phyloP scores from a whole-genome alignment of 1,140 invertebrate species.

The Drosophila repletoides region DNA sequence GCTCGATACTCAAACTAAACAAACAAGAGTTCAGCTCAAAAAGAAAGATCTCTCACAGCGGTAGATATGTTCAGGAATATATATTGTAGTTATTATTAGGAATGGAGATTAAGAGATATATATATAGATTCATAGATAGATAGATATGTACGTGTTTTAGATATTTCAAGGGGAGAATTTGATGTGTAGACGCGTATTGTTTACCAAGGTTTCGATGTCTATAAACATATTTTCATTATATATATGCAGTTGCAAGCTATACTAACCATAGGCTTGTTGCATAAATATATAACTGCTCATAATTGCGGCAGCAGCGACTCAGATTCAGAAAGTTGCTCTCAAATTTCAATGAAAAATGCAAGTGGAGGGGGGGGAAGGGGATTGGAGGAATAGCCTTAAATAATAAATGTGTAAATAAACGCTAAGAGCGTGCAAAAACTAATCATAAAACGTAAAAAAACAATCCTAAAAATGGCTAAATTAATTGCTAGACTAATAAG shows the following conservation, averaged over 20 bases:
- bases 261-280: constrained; percentile 75
- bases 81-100: too few species aligned
- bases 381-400: constrained; percentile 7
- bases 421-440: constrained; percentile 16
- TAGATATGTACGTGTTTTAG: too few species aligned
- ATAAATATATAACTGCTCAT: constrained; percentile 79
- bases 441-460: constrained; percentile 13
- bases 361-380: constrained; percentile 1
- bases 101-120: too few species aligned
- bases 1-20: constrained; percentile 7
- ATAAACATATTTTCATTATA: neutral
- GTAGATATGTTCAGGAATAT: too few species aligned
- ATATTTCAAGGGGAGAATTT: too few species aligned
- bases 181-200: too few species aligned
- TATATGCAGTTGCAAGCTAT: constrained; percentile 3
- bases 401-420: constrained; percentile 22
- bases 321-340: constrained; percentile 12
- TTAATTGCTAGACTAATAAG: constrained; percentile 51
- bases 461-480: constrained; percentile 15
- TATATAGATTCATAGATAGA: too few species aligned
- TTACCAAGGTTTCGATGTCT: too few species aligned
- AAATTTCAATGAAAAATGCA: constrained; percentile 19
- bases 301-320: constrained; percentile 75
- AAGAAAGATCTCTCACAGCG: constrained; percentile 24
- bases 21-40: constrained; percentile 11